Percentiles rank a stretch among this genome's conserved stretches.
phyloP scores from a whole-genome alignment of 2,113 vertebrate species.

The Fulica atra region DNA sequence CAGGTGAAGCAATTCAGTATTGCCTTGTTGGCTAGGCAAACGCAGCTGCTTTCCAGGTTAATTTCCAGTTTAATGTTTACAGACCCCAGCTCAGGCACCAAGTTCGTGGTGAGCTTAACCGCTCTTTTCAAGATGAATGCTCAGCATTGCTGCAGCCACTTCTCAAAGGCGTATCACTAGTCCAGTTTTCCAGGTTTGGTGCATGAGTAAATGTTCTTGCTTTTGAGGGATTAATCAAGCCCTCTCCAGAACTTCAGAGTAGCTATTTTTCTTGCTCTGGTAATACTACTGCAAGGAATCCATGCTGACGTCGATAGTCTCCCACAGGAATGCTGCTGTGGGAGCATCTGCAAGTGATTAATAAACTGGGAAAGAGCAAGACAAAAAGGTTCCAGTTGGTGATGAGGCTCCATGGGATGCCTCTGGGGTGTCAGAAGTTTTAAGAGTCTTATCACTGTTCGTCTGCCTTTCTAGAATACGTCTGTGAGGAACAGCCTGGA shows the following conservation, averaged over 20 bases:
- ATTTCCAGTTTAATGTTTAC: not conserved
- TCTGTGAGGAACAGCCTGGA: not conserved
- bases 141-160: not conserved
- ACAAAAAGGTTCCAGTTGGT: conserved; percentile 6
- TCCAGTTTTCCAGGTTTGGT: conserved; percentile 7
- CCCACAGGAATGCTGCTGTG: conserved; percentile 48
- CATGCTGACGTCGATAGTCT: not conserved
- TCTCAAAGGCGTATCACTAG: not conserved
- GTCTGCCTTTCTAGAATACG: not conserved
- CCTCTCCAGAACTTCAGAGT: not conserved
- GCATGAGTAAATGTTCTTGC: not conserved
- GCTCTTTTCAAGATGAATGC: not conserved
- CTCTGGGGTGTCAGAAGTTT: not conserved
- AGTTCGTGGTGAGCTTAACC: not conserved
- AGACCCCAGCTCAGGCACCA: not conserved
- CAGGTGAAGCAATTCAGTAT: not conserved
- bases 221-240: conserved; percentile 24
- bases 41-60: not conserved
- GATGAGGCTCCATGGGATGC: not conserved
- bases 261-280: not conserved
- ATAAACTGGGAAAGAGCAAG: conserved; percentile 3
- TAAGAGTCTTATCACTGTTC: not conserved
- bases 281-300: conserved; percentile 8
- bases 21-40: not conserved
- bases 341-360: conserved; percentile 57